Base-by-base conservation (phyloP, 2,888 invertebrate genomes). In the Ormyrus pomaceus region DNA sequence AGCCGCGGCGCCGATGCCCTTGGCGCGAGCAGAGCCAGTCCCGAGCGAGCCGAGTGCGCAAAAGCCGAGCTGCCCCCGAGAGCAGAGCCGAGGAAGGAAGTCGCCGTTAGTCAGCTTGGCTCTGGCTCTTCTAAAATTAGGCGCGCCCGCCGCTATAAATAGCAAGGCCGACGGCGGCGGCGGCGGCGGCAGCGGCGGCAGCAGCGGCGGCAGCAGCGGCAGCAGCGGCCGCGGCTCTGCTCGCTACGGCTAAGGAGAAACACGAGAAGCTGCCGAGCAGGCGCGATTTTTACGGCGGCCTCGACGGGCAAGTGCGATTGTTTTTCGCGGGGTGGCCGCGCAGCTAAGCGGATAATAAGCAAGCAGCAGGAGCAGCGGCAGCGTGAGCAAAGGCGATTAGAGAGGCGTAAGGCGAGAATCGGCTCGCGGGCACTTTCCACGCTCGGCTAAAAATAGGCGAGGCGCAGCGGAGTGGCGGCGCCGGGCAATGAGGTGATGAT, bases 401-500 rank as follows among this genome's bases (percentile, higher is more conserved):
- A 46, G 46, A n/a, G 45, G 51, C 19, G 68, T 50, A 45, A 7
- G 70, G 48, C 13, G 9, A 58, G 9, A 62, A 11, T 45, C 62
- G 8, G 5, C 45, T 3, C 34, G 70, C 70, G n/a, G 19, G 19
- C 19, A 19, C 19, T 19, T 19, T 19, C 19, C 19, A 19, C 19
- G 19, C 19, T 19, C 19, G 19, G 19, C 19, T 19, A 19, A 19
- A 19, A 19, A 19, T 19, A 19, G 19, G 51, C 19, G 48, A 13
- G 19, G 19, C 45, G 50, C 45, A n/a, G 65, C 4, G 61, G 45
- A 53, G 51, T 10, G 19, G 61, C 34, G 73, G 83, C 66, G 76
- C 73, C 85, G 84, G 87, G 87, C 82, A 86, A 90, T 88, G 89
- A 89, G 86, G 88, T 88, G 87, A 90, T 90, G 90, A 88, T 90